Evolutionary conservation across 2,888 invertebrate species (phyloP), one percentile per base, ranked within the genome.

Genomic region (Alviniconcha strummeri): DNA sequence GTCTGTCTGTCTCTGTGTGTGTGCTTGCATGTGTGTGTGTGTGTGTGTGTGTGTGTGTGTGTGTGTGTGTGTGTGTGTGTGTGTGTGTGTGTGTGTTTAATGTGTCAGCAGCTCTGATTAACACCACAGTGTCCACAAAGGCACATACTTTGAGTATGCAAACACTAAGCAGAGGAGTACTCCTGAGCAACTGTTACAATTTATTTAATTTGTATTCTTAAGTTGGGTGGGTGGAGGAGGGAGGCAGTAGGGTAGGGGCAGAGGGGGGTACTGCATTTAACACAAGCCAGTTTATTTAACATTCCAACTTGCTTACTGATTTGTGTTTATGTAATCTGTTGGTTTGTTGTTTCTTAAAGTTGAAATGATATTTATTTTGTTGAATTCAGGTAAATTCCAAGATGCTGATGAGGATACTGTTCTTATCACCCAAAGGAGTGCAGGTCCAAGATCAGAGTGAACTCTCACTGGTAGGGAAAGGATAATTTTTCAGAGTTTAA

Each of bases 401-500:
- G 86, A 88, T 90, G 52, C 87, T 93, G 19, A 82, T 84, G n/a
- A 87, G 89, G 71, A 88, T 93, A 8, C 81, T 93, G 72, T 91
- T 92, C 84, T 83, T 92, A 82, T 89, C 90, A 0, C 93, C 93
- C 69, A 88, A 90, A 78, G 85, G 89, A 72, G 84, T 93, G 7
- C 85, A 86, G n/a, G 86, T 92, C 17, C 89, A 88, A 11, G 86
- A 89, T 64, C 88, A 89, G 13, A 88, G 88, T 57, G 64, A 83
- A 11, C 84, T 86, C 84, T 75, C 81, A 15, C 17, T 88, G 85
- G 89, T 88, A 84, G 74, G 85, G 54, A 54, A 54, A 7, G 36
- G 36, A 36, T 36, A 0, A 36, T 36, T 36, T 36, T 36, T 36
- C 36, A 36, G 36, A 36, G 36, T 36, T 36, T 36, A 36, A 36